Base-by-base conservation (phyloP, 2,113 vertebrate genomes). In the Macquaria australasica region DNA sequence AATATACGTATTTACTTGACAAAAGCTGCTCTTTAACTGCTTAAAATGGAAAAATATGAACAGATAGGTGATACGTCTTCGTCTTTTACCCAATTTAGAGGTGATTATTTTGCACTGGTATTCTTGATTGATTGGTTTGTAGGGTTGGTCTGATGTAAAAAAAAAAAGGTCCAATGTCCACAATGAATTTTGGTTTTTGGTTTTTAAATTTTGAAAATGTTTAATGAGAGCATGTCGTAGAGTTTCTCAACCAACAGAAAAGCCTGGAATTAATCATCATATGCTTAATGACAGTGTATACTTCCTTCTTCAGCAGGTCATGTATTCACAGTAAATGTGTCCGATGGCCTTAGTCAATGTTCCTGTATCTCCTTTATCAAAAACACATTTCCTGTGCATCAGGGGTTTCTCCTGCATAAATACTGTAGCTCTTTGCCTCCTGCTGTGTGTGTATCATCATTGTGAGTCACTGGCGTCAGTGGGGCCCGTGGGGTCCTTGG, bases 401-500 rank as follows among this genome's bases (percentile, higher is more conserved):
- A 34, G 68, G 73, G 84, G 77, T 66, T 73, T 81, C 66, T 85
- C 84, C 80, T n/a, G 25, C 68, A 78, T 62, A 64, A 15, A 85
- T 21, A 79, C 77, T 56, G 69, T 58, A 55, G 71, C 79, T 73
- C 69, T 78, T 55, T 62, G 82, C 79, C 76, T 85, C 75, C 81
- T 59, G 74, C 56, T 72, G 51, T 72, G 55, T 72, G 55, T 83
- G 82, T 71, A 72, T 87, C 81, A 84, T 87, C 73, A 58, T 55
- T 78, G 88, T 92, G 91, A 94, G 82, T 93, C 90, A 85, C 6
- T 73, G 82, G 82, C 81, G 37, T 91, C 87, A 82, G 64, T 14
- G 68, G 68, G 73, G 64, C 76, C 68, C 15, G 62, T 78, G 78
- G 83, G 84, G 67, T 81, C 48, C 45, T 85, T 82, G 73, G 73